Evolutionary conservation across 2,113 vertebrate species (phyloP), one percentile per base, ranked within the genome.

Genomic region (Edolisoma coerulescens): DNA sequence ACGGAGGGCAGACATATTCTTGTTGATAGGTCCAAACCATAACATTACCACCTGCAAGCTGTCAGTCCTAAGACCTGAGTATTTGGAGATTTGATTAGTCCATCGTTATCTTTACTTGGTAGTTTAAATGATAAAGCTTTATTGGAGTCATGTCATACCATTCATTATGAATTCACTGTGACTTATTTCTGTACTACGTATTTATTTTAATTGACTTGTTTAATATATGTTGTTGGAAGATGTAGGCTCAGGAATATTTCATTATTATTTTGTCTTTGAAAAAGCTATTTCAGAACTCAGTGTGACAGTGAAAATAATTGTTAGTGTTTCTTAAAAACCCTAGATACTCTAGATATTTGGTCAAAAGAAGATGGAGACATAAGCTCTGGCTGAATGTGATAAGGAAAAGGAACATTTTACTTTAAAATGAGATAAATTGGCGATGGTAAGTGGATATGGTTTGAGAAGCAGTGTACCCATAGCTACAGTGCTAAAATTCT

Each of bases 131-230:
- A 95, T 87, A 92, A 87, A 59, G 63, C 80, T 74, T 75, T 75
- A 80, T 87, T 95, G 81, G 54, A 83, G 64, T 85, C 26, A 73
- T 32, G 73, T 56, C 37, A 41, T 84, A 41, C 41, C 63, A 89
- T 96, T 97, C 90, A 94, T 94, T 95, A 89, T 78, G 68, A 87
- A 94, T 85, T 95, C 47, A 82, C 39, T 68, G 18, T 67, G 45
- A 59, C 37, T 65, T 86, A 45, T 61, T 42, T 68, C 41, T 63
- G 39, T 44, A 49, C 20, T 64, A 9, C 33, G 30, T 68, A 14
- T 65, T 74, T 82, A 87, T 91, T 91, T 84, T 84, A 65, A 84
- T 71, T 89, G 81, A 81, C 33, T 67, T 19, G 11, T 53, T 91
- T 86, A 76, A 84, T 68, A 24, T 61, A 50, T 42, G 42, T 41